These are phyloP conservation scores for Microctonus hyperodae DNA, from an alignment of 2,888 invertebrate genomes.

Conservation along the genomic window DNA sequence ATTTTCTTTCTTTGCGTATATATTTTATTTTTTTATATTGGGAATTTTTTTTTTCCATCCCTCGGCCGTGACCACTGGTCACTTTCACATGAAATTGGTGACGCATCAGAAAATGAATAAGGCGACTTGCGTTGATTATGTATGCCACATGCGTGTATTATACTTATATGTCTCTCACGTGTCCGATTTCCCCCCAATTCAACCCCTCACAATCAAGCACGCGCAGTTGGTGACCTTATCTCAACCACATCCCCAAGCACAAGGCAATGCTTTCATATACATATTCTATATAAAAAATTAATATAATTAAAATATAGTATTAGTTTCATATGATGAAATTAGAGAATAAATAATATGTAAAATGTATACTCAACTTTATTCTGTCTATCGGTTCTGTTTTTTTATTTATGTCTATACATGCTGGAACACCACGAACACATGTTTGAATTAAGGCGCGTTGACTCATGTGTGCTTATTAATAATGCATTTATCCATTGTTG, in stretches of 20 bases:
- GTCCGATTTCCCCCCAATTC: slow-evolving; percentile 31
- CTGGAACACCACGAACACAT: slow-evolving; percentile 7
- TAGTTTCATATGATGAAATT: no score
- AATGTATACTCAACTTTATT: background rate
- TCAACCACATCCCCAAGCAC: background rate
- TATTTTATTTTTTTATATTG: background rate
- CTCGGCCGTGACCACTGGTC: slow-evolving; percentile 28
- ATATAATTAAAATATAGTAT: no score
- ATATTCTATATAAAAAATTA: no score
- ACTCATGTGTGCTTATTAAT: slow-evolving; percentile 23
- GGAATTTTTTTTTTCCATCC: background rate
- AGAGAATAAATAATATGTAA: no score
- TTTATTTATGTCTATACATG: background rate
- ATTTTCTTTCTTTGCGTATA: background rate
- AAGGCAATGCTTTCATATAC: background rate
- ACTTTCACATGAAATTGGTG: slow-evolving; percentile 38
- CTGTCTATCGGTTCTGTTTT: slow-evolving; percentile 1
- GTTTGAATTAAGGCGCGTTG: background rate
- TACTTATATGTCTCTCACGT: slow-evolving; percentile 35
- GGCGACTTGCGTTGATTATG: slow-evolving; percentile 6
- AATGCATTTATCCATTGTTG: slow-evolving; percentile 11
- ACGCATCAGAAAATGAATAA: slow-evolving; percentile 38
- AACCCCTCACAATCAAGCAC: slow-evolving; percentile 2
- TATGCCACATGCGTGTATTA: background rate
- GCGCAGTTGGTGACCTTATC: slow-evolving; percentile 16